phyloP scores from a whole-genome alignment of 1,140 invertebrate genomes.

The Bombus pascuorum region DNA sequence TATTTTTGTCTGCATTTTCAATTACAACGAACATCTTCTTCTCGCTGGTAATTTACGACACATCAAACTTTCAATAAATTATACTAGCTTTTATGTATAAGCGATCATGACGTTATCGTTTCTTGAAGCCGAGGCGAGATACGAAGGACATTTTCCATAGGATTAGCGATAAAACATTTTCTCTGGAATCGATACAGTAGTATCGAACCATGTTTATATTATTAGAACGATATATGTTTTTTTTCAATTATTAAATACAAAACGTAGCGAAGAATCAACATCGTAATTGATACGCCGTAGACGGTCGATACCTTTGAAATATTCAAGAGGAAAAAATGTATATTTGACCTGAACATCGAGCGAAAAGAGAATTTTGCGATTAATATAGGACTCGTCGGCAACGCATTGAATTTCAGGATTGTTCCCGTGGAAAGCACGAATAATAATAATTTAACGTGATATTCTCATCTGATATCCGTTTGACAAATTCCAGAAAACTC shows the following conservation, averaged over 20 bases:
- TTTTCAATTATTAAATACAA: too few species aligned
- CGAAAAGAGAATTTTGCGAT: not conserved
- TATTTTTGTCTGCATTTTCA: not conserved
- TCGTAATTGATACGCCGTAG: not conserved
- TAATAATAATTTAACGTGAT: not conserved
- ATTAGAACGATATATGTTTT: too few species aligned
- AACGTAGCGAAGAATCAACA: not conserved
- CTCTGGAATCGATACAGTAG: too few species aligned
- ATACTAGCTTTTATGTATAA: not conserved
- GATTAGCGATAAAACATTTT: too few species aligned
- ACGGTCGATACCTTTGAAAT: not conserved
- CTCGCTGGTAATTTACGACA: not conserved
- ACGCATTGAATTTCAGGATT: not conserved
- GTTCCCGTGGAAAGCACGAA: too few species aligned
- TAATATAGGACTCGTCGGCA: not conserved
- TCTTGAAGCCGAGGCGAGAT: too few species aligned
- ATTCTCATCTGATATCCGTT: not conserved
- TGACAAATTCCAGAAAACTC: not conserved
- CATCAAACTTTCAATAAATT: not conserved
- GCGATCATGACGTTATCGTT: too few species aligned
- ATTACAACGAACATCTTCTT: not conserved
- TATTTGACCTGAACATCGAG: too few species aligned
- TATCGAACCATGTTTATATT: too few species aligned
- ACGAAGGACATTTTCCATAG: too few species aligned
- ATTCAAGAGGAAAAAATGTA: not conserved